Percentiles rank a stretch among this genome's conserved stretches.
Evolutionary conservation across 30 jellyfish, hydroid and myxozoan genomes (phyloP).

Genomic region (Morbakka virulenta): DNA sequence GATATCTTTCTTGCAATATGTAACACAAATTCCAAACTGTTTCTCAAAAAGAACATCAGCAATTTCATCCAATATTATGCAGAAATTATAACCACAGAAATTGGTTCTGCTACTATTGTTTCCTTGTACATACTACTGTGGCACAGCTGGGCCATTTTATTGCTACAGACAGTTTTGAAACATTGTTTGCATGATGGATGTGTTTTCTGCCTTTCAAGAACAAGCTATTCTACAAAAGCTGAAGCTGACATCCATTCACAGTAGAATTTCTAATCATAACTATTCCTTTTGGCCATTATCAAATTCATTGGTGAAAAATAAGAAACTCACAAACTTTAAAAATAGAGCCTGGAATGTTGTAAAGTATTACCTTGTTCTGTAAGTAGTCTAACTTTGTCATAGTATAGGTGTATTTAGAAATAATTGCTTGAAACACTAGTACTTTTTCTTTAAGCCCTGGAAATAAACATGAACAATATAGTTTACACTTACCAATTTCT

Average conservation of each 20-base stretch:
- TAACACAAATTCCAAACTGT: conserved; percentile 35
- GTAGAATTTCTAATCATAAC: conserved; percentile 8
- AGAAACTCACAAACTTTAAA: background rate
- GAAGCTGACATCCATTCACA: conserved; percentile 38
- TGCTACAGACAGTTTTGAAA: background rate
- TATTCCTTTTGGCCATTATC: background rate
- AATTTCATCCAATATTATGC: conserved; percentile 42
- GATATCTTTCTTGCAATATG: background rate
- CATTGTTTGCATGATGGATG: conserved; percentile 34
- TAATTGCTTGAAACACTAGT: no score
- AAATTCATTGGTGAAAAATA: background rate
- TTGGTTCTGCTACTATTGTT: conserved; percentile 9
- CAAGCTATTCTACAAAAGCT: conserved; percentile 30
- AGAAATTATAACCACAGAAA: conserved; percentile 36
- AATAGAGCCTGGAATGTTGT: background rate
- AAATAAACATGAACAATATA: no score
- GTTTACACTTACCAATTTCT: no score
- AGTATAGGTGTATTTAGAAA: no score
- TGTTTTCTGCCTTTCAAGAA: conserved; percentile 16
- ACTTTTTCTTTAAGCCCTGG: no score
- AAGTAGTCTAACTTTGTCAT: no score
- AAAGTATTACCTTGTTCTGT: no score
- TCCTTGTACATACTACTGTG: conserved; percentile 20
- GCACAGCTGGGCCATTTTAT: no score
- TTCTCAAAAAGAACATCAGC: conserved; percentile 35